Evolutionary conservation across 2,888 invertebrate species (phyloP).

Genomic region (Choreutis nemorana): DNA sequence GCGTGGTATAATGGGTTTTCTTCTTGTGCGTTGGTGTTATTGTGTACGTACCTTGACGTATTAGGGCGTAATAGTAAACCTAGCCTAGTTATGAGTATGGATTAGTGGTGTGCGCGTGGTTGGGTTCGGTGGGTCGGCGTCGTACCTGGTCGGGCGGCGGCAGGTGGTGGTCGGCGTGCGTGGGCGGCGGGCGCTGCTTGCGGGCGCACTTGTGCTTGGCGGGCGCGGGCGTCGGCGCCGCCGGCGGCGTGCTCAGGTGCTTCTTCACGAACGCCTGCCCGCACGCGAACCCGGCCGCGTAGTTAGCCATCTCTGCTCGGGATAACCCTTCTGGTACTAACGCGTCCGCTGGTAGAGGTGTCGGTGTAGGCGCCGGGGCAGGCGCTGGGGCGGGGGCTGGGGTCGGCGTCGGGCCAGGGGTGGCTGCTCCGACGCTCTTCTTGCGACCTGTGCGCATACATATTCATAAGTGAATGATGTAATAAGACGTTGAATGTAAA

Average conservation of each 20-base stretch:
- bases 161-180: constrained; percentile 54
- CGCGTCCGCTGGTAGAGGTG: constrained; percentile 15
- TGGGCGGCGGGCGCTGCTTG: constrained; percentile 45
- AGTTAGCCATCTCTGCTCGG: constrained; percentile 9
- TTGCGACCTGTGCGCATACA: too few relatives aligned
- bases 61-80: constrained; percentile 10
- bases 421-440: too few relatives aligned
- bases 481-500: too few relatives aligned
- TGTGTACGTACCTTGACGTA: constrained; percentile 14
- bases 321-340: constrained; percentile 17
- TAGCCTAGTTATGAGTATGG: constrained; percentile 10
- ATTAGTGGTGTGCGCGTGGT: constrained; percentile 5
- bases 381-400: constrained; percentile 16
- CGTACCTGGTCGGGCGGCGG: constrained; percentile 54
- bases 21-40: too few relatives aligned
- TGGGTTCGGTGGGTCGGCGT: constrained; percentile 14
- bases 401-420: constrained; percentile 15
- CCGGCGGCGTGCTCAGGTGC: constrained; percentile 17
- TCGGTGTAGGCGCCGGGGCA: constrained; percentile 18
- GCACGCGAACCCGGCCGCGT: constrained; percentile 13
- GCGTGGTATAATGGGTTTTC: too few relatives aligned
- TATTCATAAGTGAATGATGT: too few relatives aligned
- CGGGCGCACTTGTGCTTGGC: constrained; percentile 52
- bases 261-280: too few relatives aligned
- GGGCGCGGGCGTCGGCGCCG: constrained; percentile 18